Conservation (phyloP, 2,797 vertebrate genomes). For the Corythornis leucogaster region DNA sequence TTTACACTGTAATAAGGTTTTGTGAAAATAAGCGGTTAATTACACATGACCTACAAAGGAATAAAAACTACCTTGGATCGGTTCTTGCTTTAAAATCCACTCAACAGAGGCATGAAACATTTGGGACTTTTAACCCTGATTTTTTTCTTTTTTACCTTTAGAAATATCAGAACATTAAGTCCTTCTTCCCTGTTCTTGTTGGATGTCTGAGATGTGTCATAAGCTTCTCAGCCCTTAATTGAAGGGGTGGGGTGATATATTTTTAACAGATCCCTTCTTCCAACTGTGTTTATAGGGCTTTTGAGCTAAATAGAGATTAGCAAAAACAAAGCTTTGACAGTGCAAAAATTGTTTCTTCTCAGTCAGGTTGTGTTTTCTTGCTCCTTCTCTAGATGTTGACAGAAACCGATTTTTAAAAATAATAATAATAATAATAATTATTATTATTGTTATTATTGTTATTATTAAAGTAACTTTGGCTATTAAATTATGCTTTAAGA, state of each 20-base stretch:
- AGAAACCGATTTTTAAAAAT: background rate
- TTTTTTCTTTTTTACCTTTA: background rate
- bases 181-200: conserved; percentile 55
- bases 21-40: conserved; percentile 65
- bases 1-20: conserved; percentile 58
- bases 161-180: conserved; percentile 53
- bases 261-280: conserved; percentile 69
- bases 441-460: no score
- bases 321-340: conserved; percentile 4
- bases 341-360: background rate
- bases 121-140: conserved; percentile 8
- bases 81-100: conserved; percentile 14
- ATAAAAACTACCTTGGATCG: conserved; percentile 23
- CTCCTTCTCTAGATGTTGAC: background rate
- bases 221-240: conserved; percentile 69
- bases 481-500: background rate
- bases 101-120: conserved; percentile 15
- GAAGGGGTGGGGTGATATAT: conserved; percentile 68
- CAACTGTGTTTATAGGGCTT: conserved; percentile 59
- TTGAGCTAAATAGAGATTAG: conserved; percentile 50
- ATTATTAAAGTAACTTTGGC: background rate
- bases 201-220: conserved; percentile 62
- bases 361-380: background rate
- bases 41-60: conserved; percentile 51
- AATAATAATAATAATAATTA: no score